phyloP scores from a whole-genome alignment of 2,888 invertebrate genomes.

The Flexamia atlantica region DNA sequence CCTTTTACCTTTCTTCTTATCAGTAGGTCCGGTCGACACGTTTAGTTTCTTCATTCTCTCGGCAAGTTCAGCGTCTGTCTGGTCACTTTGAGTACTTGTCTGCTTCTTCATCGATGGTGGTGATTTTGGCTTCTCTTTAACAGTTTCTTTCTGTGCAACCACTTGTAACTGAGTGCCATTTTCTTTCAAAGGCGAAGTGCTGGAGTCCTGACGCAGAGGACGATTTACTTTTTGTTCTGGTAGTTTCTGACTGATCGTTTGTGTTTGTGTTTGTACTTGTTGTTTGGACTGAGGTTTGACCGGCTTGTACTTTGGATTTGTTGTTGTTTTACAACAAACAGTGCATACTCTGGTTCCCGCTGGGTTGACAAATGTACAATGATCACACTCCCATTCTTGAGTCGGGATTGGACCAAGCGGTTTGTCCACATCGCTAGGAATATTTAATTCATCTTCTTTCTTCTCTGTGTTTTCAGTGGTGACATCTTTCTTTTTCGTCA shows the following conservation, averaged over 20 bases:
- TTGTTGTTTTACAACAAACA: constrained; percentile 90
- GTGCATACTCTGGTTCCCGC: constrained; percentile 87
- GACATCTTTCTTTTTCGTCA: constrained; percentile 23
- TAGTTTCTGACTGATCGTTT: neutral
- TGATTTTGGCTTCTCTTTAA: neutral
- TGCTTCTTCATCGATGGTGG: neutral
- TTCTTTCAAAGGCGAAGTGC: constrained; percentile 39
- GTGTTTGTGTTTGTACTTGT: neutral
- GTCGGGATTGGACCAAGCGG: constrained; percentile 66
- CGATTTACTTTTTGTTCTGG: neutral
- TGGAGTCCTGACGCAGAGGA: constrained; percentile 28
- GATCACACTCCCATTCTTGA: constrained; percentile 88
- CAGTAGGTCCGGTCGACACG: constrained; percentile 28
- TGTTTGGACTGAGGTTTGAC: constrained; percentile 39
- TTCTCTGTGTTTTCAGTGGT: constrained; percentile 64
- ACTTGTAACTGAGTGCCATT: neutral
- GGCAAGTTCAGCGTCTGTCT: constrained; percentile 48
- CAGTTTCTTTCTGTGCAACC: neutral
- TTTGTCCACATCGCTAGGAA: constrained; percentile 67
- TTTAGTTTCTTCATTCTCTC: constrained; percentile 53
- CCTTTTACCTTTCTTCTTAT: constrained; percentile 78
- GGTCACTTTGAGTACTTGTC: constrained; percentile 36
- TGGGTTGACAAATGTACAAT: constrained; percentile 93
- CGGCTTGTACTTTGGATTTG: constrained; percentile 70
- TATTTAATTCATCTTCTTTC: constrained; percentile 67